phyloP scores from a whole-genome alignment of 64 coral and sea anemone genomes.

The Dendrophyllia cribrosa region DNA sequence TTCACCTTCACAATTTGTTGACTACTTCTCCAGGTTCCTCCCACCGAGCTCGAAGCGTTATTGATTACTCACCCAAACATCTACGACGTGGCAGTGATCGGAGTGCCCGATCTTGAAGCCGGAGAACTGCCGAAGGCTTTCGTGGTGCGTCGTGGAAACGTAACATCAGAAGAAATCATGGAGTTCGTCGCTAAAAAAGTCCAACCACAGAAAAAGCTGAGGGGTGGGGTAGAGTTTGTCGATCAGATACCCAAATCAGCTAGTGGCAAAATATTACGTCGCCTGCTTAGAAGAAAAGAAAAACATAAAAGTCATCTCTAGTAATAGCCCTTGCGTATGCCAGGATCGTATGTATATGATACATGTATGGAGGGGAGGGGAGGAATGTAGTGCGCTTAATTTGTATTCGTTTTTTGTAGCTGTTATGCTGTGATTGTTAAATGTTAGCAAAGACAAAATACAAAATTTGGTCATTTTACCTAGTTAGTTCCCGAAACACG shows the following conservation, averaged over 20 bases:
- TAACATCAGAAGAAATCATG: constrained; percentile 25
- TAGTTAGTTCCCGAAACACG: no score
- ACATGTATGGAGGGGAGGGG: no score
- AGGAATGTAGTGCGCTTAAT: no score
- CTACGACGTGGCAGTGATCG: constrained; percentile 71
- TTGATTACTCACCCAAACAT: constrained; percentile 59
- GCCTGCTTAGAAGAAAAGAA: constrained; percentile 30
- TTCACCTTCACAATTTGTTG: no score
- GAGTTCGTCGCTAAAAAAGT: constrained; percentile 57
- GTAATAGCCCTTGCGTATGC: no score
- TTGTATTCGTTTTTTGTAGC: no score
- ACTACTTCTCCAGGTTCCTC: constrained; percentile 69
- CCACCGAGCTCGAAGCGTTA: constrained; percentile 67
- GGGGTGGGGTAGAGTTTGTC: constrained; percentile 74
- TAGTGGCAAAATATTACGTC: constrained; percentile 63
- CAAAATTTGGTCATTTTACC: no score
- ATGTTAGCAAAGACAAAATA: no score
- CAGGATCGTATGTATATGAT: no score
- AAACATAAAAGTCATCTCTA: neutral
- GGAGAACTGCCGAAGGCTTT: constrained; percentile 83
- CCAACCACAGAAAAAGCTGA: constrained; percentile 67
- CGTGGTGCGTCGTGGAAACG: constrained; percentile 59
- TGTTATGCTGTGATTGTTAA: no score
- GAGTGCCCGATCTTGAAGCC: constrained; percentile 62
- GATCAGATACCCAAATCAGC: constrained; percentile 41